phyloP scores from a whole-genome alignment of 2,888 invertebrate species.

The Arctia plantaginis region DNA sequence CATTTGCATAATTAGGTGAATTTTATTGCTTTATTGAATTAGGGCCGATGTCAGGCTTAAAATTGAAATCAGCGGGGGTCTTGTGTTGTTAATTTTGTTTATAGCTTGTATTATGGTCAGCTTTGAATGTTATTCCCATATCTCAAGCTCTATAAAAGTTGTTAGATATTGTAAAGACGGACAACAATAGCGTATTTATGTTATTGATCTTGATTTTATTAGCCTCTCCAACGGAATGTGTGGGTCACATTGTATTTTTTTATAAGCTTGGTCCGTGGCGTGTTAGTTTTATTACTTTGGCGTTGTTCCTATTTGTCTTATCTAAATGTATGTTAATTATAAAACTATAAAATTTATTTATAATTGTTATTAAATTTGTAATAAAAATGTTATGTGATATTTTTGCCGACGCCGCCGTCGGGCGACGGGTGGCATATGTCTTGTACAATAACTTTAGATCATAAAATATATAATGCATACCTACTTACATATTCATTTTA shows the following conservation, averaged over 20 bases:
- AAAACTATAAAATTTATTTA: conserved; percentile 47
- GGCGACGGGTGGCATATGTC: conserved; percentile 19
- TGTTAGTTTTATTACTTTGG: conserved; percentile 51
- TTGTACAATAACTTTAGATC: not conserved
- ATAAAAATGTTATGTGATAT: conserved; percentile 31
- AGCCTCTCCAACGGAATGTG: conserved; percentile 55
- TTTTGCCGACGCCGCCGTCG: conserved; percentile 53
- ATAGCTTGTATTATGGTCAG: conserved; percentile 84
- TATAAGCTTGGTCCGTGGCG: conserved; percentile 44
- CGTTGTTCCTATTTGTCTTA: conserved; percentile 46
- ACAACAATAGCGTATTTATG: conserved; percentile 81
- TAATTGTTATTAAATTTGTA: conserved; percentile 40
- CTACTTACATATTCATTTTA: conserved; percentile 3
- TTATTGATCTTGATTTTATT: conserved; percentile 82
- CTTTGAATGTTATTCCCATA: conserved; percentile 82
- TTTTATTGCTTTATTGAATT: conserved; percentile 87
- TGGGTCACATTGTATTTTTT: conserved; percentile 52
- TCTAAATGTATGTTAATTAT: conserved; percentile 54
- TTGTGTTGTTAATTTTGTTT: conserved; percentile 87
- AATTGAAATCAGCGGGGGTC: conserved; percentile 85
- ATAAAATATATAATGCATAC: not conserved
- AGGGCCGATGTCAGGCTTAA: conserved; percentile 85
- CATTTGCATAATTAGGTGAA: conserved; percentile 87
- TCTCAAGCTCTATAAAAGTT: conserved; percentile 80
- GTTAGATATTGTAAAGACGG: conserved; percentile 75